A percentile compares a stretch with the other conserved stretches of the same genome.
phyloP scores from a whole-genome alignment of 2,888 invertebrate species.

The Panorpa germanica region DNA sequence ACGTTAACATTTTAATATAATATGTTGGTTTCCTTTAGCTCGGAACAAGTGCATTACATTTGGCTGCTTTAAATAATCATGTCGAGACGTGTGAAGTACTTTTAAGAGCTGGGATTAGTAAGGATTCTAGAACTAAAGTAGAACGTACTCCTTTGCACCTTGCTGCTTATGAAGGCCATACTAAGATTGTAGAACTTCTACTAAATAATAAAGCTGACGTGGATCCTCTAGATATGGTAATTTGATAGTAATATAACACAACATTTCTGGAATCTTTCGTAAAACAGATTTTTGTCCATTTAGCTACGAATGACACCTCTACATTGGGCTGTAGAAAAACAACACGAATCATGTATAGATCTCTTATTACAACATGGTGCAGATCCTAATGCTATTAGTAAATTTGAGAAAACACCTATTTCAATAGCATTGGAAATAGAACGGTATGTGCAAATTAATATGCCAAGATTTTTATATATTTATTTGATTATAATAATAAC shows the following conservation, averaged over 20 bases:
- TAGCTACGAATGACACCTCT: conserved; percentile 78
- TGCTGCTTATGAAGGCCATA: conserved; percentile 71
- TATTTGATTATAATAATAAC: no score
- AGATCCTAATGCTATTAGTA: conserved; percentile 42
- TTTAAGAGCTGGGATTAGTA: conserved; percentile 67
- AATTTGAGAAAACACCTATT: conserved; percentile 51
- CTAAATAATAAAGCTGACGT: conserved; percentile 49
- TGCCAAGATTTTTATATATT: no score
- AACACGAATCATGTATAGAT: conserved; percentile 47
- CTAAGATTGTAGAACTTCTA: conserved; percentile 48
- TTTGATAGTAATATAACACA: conserved; percentile 10
- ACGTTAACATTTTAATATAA: conserved; percentile 2
- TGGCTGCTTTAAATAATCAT: conserved; percentile 69
- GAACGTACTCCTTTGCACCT: conserved; percentile 83
- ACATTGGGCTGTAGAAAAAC: conserved; percentile 84
- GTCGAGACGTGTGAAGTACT: conserved; percentile 61
- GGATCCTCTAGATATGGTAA: conserved; percentile 61
- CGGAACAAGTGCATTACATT: conserved; percentile 77
- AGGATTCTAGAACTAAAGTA: conserved; percentile 81
- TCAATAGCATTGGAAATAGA: conserved; percentile 47
- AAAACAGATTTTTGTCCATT: conserved; percentile 12
- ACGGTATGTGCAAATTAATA: conserved; percentile 32
- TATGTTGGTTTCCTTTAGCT: conserved; percentile 30
- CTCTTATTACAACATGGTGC: conserved; percentile 57
- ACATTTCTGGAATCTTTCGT: conserved; percentile 5